phyloP scores from a whole-genome alignment of 2,888 invertebrate genomes.

The Gastrophysa polygoni region DNA sequence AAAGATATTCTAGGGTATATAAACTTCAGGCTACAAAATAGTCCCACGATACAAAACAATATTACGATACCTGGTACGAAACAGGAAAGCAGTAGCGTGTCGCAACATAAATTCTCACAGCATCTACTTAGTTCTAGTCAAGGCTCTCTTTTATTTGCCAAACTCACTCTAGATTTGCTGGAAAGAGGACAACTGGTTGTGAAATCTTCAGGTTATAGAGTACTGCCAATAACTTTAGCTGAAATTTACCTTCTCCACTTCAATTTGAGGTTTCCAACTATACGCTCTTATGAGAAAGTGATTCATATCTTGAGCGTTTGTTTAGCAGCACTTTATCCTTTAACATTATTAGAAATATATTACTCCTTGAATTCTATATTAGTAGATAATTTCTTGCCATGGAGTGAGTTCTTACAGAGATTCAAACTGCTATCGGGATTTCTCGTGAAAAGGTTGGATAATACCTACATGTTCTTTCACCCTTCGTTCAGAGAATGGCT shows the following conservation, averaged over 20 bases:
- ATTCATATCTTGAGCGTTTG: constrained; percentile 89
- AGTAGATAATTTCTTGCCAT: constrained; percentile 78
- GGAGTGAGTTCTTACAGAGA: constrained; percentile 90
- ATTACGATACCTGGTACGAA: constrained; percentile 70
- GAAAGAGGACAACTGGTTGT: constrained; percentile 91
- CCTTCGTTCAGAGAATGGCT: constrained; percentile 98
- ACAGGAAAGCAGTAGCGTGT: constrained; percentile 67
- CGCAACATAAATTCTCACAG: constrained; percentile 81
- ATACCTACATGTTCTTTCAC: constrained; percentile 97
- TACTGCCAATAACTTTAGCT: constrained; percentile 84
- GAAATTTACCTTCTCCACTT: constrained; percentile 92
- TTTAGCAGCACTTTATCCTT: constrained; percentile 87
- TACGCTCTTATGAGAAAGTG: constrained; percentile 88
- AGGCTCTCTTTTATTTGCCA: constrained; percentile 91
- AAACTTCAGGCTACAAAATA: constrained; percentile 78
- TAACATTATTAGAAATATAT: constrained; percentile 89
- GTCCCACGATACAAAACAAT: constrained; percentile 84
- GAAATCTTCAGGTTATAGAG: constrained; percentile 93
- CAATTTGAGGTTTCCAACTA: constrained; percentile 89
- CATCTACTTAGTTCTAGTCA: constrained; percentile 83
- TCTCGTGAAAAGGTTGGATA: constrained; percentile 87
- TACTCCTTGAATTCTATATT: constrained; percentile 89
- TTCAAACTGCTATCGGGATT: constrained; percentile 87
- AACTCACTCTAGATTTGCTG: constrained; percentile 88
- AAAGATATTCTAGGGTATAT: constrained; percentile 89